These are phyloP conservation scores for Diorhabda elongata DNA, from an alignment of 1,140 invertebrate species.

Conservation along the genomic window DNA sequence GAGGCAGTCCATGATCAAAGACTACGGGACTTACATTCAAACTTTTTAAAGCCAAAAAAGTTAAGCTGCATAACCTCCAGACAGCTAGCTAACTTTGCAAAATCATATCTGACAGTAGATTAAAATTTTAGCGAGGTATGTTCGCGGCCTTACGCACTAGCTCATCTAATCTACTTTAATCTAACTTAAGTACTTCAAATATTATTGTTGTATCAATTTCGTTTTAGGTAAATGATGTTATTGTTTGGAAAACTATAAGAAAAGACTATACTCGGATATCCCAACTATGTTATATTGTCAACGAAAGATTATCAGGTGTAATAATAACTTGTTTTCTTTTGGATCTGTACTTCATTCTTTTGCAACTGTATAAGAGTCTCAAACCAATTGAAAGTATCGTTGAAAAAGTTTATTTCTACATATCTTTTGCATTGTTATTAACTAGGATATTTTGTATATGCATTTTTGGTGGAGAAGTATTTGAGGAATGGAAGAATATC, in stretches of 20 bases:
- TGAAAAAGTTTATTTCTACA: constrained; percentile 53
- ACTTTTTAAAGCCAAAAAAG: too few species aligned
- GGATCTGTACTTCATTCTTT: constrained; percentile 27
- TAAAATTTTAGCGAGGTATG: too few species aligned
- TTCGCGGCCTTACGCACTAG: too few species aligned
- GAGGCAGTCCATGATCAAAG: too few species aligned
- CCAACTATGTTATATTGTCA: constrained; percentile 16
- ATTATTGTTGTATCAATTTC: not conserved
- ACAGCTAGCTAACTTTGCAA: too few species aligned
- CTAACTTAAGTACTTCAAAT: constrained; percentile 4
- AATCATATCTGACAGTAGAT: too few species aligned
- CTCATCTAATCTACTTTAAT: not conserved
- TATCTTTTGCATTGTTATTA: constrained; percentile 56
- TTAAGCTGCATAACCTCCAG: too few species aligned
- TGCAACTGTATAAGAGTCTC: constrained; percentile 28
- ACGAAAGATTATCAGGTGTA: constrained; percentile 22
- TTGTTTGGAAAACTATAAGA: constrained; percentile 24
- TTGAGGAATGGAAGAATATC: constrained; percentile 57
- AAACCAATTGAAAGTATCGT: constrained; percentile 17
- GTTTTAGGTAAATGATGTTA: constrained; percentile 18
- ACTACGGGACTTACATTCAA: too few species aligned
- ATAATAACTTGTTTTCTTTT: constrained; percentile 24
- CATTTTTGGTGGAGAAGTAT: constrained; percentile 53
- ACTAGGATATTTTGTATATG: constrained; percentile 54
- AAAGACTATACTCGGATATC: constrained; percentile 24